These are phyloP conservation scores for Leptopilina syphax DNA, from an alignment of 2,888 invertebrate species.

Conservation along the genomic window DNA sequence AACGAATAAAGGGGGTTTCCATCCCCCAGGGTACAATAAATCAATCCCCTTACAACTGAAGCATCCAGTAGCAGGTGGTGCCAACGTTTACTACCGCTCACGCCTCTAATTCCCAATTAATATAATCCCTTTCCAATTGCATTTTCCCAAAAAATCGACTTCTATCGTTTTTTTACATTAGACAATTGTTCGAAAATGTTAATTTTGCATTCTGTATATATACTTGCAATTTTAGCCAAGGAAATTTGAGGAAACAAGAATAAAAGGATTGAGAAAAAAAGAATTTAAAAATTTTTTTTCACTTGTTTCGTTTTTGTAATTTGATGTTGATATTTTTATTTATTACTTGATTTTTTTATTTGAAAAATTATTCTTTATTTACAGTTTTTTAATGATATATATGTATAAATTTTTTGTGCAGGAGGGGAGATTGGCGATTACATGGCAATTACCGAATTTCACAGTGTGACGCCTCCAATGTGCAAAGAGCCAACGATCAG, in stretches of 20 bases:
- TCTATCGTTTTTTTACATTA: background rate
- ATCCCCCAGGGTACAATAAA: slow-evolving; percentile 73
- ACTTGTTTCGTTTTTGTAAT: too few relatives aligned
- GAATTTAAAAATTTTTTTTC: too few relatives aligned
- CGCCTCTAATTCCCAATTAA: slow-evolving; percentile 76
- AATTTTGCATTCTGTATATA: background rate
- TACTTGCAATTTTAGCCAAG: too few relatives aligned
- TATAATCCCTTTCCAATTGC: slow-evolving; percentile 56
- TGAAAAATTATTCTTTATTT: background rate
- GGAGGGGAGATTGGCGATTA: slow-evolving; percentile 50
- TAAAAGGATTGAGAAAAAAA: too few relatives aligned
- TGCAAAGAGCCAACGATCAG: slow-evolving; percentile 55
- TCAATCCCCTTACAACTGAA: slow-evolving; percentile 70
- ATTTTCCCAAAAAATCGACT: slow-evolving; percentile 12
- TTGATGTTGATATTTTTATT: too few relatives aligned
- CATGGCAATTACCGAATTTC: slow-evolving; percentile 63
- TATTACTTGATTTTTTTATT: too few relatives aligned
- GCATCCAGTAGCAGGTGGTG: slow-evolving; percentile 73
- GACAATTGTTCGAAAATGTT: background rate
- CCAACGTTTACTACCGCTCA: slow-evolving; percentile 68
- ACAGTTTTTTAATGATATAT: background rate
- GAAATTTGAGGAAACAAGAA: too few relatives aligned
- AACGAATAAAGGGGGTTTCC: slow-evolving; percentile 50
- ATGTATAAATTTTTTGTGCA: background rate
- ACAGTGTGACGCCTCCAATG: slow-evolving; percentile 68